Conservation (phyloP, 2,888 invertebrate species). For the Plebejus argus region DNA sequence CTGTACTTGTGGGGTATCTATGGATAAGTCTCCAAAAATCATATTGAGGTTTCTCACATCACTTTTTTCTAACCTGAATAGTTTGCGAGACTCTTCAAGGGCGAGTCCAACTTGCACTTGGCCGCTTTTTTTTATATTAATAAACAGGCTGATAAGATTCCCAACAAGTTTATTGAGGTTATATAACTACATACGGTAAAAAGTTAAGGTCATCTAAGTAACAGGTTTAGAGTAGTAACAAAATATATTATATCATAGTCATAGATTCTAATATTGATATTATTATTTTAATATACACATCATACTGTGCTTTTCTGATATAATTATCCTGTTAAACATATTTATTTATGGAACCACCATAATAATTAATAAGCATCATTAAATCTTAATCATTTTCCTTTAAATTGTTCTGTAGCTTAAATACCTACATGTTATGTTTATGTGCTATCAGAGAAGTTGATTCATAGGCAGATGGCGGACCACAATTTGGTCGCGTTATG, state of each 20-base stretch:
- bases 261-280: background rate
- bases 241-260: background rate
- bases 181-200: background rate
- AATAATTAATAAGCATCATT: background rate
- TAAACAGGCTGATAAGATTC: no score
- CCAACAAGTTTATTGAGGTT: background rate
- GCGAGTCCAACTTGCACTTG: no score
- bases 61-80: no score
- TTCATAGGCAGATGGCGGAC: background rate
- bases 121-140: no score
- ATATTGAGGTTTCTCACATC: no score
- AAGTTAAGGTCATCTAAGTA: background rate
- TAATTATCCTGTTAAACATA: background rate
- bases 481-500: background rate
- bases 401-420: constrained; percentile 1
- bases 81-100: no score
- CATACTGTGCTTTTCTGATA: background rate
- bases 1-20: no score
- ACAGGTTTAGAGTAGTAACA: background rate
- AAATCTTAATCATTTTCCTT: constrained; percentile 1
- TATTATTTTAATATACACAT: background rate
- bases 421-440: background rate
- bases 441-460: background rate
- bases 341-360: background rate
- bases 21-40: no score